phyloP scores from a whole-genome alignment of 2,113 vertebrate species.

The Furnarius figulus region DNA sequence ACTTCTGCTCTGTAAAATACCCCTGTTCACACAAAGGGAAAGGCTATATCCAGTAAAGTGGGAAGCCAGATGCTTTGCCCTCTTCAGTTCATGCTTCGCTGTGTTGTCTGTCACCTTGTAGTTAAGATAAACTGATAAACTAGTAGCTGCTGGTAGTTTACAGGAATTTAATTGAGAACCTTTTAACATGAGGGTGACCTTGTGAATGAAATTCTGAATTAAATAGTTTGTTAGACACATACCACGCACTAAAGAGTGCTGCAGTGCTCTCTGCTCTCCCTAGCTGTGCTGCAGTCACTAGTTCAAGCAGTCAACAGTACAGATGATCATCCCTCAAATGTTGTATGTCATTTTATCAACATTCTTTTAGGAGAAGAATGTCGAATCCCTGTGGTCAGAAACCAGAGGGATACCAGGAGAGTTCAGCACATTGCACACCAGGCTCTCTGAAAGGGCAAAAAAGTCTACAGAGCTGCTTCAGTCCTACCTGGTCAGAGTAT shows the following conservation, averaged over 20 bases:
- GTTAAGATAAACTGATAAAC: neutral
- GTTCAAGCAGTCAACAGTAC: neutral
- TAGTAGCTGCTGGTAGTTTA: conserved; percentile 2
- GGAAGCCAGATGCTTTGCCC: neutral
- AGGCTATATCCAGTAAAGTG: neutral
- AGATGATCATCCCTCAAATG: neutral
- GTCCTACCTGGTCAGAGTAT: neutral
- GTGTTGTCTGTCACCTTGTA: neutral
- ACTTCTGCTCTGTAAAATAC: conserved; percentile 33
- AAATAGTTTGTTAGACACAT: neutral
- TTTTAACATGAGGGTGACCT: neutral
- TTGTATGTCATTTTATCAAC: neutral
- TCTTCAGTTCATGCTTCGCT: neutral
- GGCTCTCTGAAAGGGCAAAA: neutral
- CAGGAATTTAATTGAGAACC: neutral
- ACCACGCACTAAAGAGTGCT: neutral
- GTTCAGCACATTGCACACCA: neutral
- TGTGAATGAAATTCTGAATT: conserved; percentile 41
- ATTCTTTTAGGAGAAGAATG: neutral
- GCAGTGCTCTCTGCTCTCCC: neutral
- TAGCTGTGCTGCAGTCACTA: neutral
- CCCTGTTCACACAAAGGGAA: neutral
- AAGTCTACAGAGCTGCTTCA: neutral
- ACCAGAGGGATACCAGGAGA: neutral
- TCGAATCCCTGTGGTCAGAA: neutral